Evolutionary conservation across 2,113 vertebrate genomes (phyloP).

Genomic region (Halcyon malimbica): DNA sequence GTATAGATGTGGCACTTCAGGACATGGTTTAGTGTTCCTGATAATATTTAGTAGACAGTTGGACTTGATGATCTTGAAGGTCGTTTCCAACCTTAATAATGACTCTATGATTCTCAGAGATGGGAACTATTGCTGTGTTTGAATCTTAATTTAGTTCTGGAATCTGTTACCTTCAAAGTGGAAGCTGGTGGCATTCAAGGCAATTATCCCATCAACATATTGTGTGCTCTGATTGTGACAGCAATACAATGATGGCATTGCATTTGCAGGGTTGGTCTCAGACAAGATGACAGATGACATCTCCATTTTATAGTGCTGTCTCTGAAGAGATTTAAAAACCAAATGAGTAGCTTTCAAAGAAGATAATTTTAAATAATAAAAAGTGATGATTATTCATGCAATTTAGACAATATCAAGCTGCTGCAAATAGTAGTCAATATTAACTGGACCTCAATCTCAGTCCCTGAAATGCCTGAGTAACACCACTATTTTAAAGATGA

Average conservation of each 20-base stretch:
- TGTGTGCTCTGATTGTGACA: slow-evolving; percentile 13
- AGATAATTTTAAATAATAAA: neutral
- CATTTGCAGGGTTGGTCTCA: slow-evolving; percentile 9
- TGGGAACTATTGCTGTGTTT: neutral
- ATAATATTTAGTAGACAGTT: no score
- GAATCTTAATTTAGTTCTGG: neutral
- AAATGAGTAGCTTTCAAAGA: slow-evolving; percentile 9
- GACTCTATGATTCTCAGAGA: no score
- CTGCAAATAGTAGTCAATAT: neutral
- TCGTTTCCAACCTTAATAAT: no score
- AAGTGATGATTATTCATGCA: neutral
- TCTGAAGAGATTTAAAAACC: slow-evolving; percentile 21
- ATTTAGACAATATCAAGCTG: neutral
- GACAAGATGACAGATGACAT: slow-evolving; percentile 19
- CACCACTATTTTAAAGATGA: neutral
- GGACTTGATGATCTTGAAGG: no score
- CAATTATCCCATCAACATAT: slow-evolving; percentile 3
- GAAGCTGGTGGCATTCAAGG: neutral
- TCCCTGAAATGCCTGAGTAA: neutral
- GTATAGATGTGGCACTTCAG: no score
- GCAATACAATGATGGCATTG: neutral
- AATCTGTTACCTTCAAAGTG: neutral
- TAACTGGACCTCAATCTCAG: neutral
- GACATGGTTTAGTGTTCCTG: no score
- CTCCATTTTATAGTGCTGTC: neutral